Evolutionary conservation across 2,888 invertebrate species (phyloP).

Genomic region (Cotesia congregata): DNA sequence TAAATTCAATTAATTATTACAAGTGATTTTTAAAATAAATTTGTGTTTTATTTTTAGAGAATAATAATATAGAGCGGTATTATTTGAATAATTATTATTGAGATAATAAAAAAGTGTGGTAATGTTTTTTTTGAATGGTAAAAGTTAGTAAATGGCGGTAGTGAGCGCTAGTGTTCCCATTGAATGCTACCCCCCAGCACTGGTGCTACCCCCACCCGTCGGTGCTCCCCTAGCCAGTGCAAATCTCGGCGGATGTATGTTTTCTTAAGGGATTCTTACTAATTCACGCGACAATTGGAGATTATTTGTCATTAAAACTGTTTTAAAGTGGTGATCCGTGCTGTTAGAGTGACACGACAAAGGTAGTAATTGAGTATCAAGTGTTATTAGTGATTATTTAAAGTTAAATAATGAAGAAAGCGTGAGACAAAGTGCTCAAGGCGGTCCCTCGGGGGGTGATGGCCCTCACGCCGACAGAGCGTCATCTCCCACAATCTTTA

Average conservation of each 20-base stretch:
- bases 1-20: too few species aligned
- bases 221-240: conserved; percentile 66
- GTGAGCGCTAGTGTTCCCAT: conserved; percentile 51
- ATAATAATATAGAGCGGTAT: not conserved
- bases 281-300: conserved; percentile 60
- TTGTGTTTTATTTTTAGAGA: too few species aligned
- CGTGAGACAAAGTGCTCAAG: conserved; percentile 57
- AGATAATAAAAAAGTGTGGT: conserved; percentile 11
- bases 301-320: conserved; percentile 47
- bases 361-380: conserved; percentile 8
- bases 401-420: conserved; percentile 51
- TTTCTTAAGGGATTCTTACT: conserved; percentile 67
- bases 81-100: not conserved
- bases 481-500: conserved; percentile 59
- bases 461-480: conserved; percentile 62
- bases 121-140: conserved; percentile 12
- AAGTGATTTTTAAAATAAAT: too few species aligned
- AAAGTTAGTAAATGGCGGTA: not conserved
- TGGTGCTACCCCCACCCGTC: conserved; percentile 58
- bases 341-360: conserved; percentile 11
- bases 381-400: conserved; percentile 26
- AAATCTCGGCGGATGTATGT: conserved; percentile 69
- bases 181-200: conserved; percentile 58
- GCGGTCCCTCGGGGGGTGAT: conserved; percentile 64
- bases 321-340: conserved; percentile 56